phyloP scores from a whole-genome alignment of 2,888 invertebrate species.

The Mythimna loreyi region DNA sequence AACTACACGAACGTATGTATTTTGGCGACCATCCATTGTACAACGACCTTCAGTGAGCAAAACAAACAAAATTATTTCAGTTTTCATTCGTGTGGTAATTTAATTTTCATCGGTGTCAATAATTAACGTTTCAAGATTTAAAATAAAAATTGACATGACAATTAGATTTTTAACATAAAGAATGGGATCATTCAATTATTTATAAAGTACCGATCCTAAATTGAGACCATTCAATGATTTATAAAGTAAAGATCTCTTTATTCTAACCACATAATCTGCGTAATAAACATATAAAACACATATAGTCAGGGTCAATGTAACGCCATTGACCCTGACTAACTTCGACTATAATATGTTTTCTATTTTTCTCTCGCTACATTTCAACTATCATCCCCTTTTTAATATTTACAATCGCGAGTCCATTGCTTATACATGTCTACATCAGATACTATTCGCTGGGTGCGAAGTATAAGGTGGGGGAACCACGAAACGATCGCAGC shows the following conservation, averaged over 20 bases:
- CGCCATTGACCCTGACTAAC: too few relatives aligned
- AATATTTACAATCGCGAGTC: too few relatives aligned
- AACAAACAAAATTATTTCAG: conserved; percentile 20
- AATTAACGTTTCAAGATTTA: neutral
- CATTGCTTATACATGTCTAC: neutral
- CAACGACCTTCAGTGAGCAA: conserved; percentile 36
- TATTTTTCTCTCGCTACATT: too few relatives aligned
- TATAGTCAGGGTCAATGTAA: too few relatives aligned
- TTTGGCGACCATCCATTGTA: conserved; percentile 46
- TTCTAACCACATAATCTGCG: neutral
- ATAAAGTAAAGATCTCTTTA: conserved; percentile 1
- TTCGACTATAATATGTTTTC: too few relatives aligned
- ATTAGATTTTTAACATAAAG: too few relatives aligned
- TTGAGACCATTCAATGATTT: too few relatives aligned
- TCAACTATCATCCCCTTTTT: too few relatives aligned
- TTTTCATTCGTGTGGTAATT: conserved; percentile 4
- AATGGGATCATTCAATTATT: neutral
- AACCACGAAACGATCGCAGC: too few relatives aligned
- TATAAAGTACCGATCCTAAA: neutral
- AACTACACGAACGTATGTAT: neutral
- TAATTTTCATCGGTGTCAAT: neutral
- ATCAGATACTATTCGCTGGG: conserved; percentile 50
- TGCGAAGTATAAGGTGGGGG: too few relatives aligned
- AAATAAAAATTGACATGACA: neutral
- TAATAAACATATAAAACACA: too few relatives aligned